Evolutionary conservation across 2,113 vertebrate species (phyloP).

Genomic region (Bubo scandiacus): DNA sequence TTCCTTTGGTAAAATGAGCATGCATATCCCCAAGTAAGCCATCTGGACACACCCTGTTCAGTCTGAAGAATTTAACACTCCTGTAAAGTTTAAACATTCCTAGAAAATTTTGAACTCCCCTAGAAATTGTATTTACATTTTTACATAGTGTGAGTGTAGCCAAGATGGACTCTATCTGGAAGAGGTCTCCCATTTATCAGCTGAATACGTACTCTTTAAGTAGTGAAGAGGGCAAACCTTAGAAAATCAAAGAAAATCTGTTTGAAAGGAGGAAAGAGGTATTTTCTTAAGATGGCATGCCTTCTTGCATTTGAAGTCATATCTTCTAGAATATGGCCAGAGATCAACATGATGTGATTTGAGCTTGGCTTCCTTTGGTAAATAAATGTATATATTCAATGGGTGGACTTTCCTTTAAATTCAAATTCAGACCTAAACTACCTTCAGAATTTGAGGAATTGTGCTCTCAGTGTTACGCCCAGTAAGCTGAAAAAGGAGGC

Average conservation of each 20-base stretch:
- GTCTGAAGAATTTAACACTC: not conserved
- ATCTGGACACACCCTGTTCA: not conserved
- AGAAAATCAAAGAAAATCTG: not conserved
- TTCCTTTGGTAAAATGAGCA: not conserved
- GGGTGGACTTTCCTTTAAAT: not conserved
- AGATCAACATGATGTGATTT: not conserved
- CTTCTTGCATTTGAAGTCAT: not conserved
- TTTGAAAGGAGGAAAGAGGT: not conserved
- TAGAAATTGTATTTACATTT: constrained; percentile 6
- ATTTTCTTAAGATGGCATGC: not conserved
- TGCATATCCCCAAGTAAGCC: not conserved
- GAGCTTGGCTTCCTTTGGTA: not conserved
- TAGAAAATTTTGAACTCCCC: constrained; percentile 12
- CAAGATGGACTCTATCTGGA: not conserved
- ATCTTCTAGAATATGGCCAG: not conserved
- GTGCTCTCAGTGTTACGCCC: not conserved
- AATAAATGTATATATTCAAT: not conserved
- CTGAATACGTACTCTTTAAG: not conserved
- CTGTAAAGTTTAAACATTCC: not conserved
- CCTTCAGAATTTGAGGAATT: not conserved
- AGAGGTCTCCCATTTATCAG: not conserved
- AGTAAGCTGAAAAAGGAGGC: not conserved
- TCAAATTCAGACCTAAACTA: not conserved
- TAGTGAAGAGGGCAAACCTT: not conserved
- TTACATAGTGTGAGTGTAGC: not conserved